These are phyloP conservation scores for Ochotona curzoniae DNA, from an alignment of 2,113 vertebrate genomes.

Conservation along the genomic window DNA sequence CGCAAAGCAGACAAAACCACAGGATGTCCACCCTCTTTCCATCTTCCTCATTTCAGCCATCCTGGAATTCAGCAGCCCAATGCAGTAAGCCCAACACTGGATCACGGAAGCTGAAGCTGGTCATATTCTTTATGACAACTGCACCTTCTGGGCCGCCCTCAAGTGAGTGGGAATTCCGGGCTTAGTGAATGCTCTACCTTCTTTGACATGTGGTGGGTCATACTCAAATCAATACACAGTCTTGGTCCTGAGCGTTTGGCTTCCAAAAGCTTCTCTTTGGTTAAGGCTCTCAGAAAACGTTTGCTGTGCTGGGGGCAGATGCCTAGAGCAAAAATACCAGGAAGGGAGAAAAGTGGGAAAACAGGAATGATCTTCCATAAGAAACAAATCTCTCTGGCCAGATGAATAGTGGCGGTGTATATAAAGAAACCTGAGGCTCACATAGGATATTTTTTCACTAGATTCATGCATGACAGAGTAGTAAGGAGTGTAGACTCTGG, in stretches of 20 bases:
- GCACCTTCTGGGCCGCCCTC: not conserved
- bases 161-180: not conserved
- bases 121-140: not conserved
- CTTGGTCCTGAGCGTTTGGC: constrained; percentile 88
- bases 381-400: constrained; percentile 1
- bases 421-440: constrained; percentile 23
- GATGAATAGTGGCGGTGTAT: not conserved
- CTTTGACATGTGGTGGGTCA: constrained; percentile 91
- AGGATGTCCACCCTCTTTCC: not conserved
- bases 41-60: not conserved
- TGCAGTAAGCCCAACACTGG: constrained; percentile 4
- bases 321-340: constrained; percentile 35
- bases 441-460: not conserved
- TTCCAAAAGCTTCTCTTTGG: constrained; percentile 89
- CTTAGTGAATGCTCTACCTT: constrained; percentile 86
- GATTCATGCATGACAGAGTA: not conserved
- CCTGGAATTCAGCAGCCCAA: not conserved
- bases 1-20: constrained; percentile 23
- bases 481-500: not conserved
- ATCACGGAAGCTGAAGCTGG: not conserved
- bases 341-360: constrained; percentile 16
- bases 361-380: constrained; percentile 12
- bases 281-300: constrained; percentile 86
- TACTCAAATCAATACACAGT: constrained; percentile 92
- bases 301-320: constrained; percentile 84